phyloP scores from a whole-genome alignment of 2,797 vertebrate genomes.

The Myotis myotis region DNA sequence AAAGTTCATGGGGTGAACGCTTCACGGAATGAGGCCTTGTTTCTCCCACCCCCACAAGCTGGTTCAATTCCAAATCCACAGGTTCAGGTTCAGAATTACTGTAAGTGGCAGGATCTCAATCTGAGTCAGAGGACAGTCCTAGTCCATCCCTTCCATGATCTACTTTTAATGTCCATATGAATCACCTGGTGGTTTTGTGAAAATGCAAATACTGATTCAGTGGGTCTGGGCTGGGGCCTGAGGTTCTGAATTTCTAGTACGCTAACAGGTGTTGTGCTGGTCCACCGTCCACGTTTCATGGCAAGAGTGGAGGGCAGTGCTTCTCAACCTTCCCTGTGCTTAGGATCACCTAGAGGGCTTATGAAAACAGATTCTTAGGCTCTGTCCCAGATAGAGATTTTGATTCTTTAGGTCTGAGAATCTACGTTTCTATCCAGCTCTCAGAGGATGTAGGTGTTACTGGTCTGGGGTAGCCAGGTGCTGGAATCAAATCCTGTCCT shows the following conservation, averaged over 20 bases:
- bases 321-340: not conserved
- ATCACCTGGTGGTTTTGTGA: not conserved
- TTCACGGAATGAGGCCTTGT: not conserved
- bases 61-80: not conserved
- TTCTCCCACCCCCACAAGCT: not conserved
- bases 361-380: not conserved
- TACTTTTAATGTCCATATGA: not conserved
- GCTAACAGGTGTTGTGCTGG: not conserved
- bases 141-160: not conserved
- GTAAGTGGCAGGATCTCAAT: not conserved
- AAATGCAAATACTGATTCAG: not conserved
- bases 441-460: not conserved
- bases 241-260: not conserved
- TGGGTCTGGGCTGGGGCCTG: not conserved
- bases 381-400: not conserved
- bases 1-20: not conserved
- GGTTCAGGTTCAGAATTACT: not conserved
- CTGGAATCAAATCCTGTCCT: not conserved
- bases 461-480: not conserved
- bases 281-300: not conserved
- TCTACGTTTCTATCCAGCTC: not conserved
- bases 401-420: not conserved
- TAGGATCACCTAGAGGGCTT: not conserved
- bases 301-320: no score
- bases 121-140: not conserved